Evolutionary conservation across 2,888 invertebrate genomes (phyloP).

Genomic region (Lumbricus terrestris): DNA sequence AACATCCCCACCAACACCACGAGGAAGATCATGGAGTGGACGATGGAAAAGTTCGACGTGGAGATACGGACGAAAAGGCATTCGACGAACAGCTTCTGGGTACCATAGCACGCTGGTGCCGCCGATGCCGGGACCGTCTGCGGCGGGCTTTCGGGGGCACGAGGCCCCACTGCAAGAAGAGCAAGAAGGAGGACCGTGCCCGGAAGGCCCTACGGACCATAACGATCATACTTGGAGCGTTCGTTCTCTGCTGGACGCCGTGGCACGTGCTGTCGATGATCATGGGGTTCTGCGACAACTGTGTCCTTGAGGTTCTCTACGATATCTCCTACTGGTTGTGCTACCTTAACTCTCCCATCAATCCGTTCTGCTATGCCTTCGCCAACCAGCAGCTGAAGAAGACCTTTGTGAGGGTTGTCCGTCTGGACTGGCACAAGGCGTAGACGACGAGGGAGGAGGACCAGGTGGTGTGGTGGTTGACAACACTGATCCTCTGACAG

Average conservation of each 20-base stretch:
- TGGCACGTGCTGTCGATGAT: constrained; percentile 94
- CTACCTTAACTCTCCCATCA: constrained; percentile 78
- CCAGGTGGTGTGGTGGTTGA: background rate
- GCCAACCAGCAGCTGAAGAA: constrained; percentile 99
- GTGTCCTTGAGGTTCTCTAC: constrained; percentile 46
- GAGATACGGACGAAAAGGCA: background rate
- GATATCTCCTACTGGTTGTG: constrained; percentile 69
- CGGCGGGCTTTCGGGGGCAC: background rate
- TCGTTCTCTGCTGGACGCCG: constrained; percentile 96
- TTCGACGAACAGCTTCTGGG: background rate
- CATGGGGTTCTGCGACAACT: constrained; percentile 82
- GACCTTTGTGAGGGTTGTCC: constrained; percentile 91
- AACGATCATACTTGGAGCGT: constrained; percentile 96
- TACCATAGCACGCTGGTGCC: background rate
- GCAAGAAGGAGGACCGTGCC: constrained; percentile 86
- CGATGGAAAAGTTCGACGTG: background rate
- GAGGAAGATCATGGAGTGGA: background rate
- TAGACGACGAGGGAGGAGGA: constrained; percentile 29
- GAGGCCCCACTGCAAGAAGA: constrained; percentile 19
- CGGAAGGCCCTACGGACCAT: constrained; percentile 97
- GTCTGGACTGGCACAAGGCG: constrained; percentile 72
- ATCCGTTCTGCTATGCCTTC: constrained; percentile 97
- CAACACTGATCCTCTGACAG: background rate
- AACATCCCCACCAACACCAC: background rate
- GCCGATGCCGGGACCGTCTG: background rate